A percentile compares a stretch with the other conserved stretches of the same genome.
phyloP scores from a whole-genome alignment of 2,797 vertebrate species.

The Pseudocheirus occidentalis region DNA sequence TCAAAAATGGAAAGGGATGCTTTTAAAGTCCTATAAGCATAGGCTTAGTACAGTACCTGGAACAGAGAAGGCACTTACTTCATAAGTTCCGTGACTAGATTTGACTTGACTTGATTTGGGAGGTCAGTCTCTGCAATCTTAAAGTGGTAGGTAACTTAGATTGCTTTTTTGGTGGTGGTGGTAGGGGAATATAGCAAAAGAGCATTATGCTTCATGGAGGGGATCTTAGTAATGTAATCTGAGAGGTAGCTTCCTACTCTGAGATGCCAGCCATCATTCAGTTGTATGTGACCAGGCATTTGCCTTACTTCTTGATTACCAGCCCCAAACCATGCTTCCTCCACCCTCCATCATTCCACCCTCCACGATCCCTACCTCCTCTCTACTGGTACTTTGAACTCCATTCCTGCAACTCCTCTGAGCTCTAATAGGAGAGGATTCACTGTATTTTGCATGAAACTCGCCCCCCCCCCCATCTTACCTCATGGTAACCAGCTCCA shows the following conservation, averaged over 20 bases:
- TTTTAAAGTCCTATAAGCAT: background rate
- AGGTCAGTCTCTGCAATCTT: background rate
- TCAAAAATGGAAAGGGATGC: background rate
- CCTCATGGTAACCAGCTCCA: background rate
- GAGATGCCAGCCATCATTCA: background rate
- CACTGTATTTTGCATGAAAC: background rate
- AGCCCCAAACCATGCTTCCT: background rate
- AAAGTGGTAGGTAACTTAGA: background rate
- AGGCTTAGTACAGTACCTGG: background rate
- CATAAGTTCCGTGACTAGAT: background rate
- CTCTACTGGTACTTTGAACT: background rate
- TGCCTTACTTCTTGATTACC: background rate
- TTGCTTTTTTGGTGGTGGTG: background rate
- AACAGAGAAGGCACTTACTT: background rate
- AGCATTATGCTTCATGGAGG: background rate
- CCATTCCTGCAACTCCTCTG: background rate
- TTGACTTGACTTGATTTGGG: background rate
- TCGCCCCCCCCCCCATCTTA: no score
- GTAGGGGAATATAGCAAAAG: background rate
- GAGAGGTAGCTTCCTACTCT: background rate
- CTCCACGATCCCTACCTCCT: background rate
- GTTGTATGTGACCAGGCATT: background rate
- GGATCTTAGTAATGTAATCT: background rate
- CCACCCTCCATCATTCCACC: background rate
- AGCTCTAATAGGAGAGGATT: background rate